Base-by-base conservation (phyloP, 92 coral and sea anemone species). In the Phenganax subtilis region DNA sequence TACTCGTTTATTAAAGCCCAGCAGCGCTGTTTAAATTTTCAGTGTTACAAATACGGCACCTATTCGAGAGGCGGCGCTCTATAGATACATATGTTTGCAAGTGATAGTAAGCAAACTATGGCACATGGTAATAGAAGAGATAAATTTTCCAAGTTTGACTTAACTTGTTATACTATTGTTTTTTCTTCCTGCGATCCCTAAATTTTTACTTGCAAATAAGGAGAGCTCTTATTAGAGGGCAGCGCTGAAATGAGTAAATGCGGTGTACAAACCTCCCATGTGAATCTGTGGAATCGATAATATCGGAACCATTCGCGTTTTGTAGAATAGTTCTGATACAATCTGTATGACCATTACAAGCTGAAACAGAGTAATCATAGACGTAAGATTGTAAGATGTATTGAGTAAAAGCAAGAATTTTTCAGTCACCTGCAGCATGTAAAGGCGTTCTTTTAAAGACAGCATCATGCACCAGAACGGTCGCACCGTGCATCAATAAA, bases 331-430 rank as follows among this genome's bases (percentile, higher is more conserved):
- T 82, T 81, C 97, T 86, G 54, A 94, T 88, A 82, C 97, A 92
- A 78, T 94, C 98, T 10, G 97, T 92, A 84, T 94, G 96, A 10
- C 98, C 98, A 82, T 94, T 92, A 80, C 92, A 90, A 37, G 98
- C 98, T 94, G 57, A 15, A 81, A 80, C 47, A 54, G 59, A 28
- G 28, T 3, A 54, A 81, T 3, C 25, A 7, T 8, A 6, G 11
- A 69, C 6, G 51, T 12, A 11, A 54, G 47, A 25, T 16, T 12
- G 10, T 71, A 9, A 71, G 9, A 51, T 67, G 7, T n/a, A 66
- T 54, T 12, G 7, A 44, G 10, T 27, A 27, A 44, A 12, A 14
- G 17, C 20, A 59, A 59, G 20, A 14, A 59, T 10, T 16, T 76
- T 64, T 53, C 37, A 37, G 47, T 65, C 71, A 94, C 98, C 98